Percentiles rank a stretch among this genome's conserved stretches.
phyloP scores from a whole-genome alignment of 2,888 invertebrate genomes.

The Tridacna gigas region DNA sequence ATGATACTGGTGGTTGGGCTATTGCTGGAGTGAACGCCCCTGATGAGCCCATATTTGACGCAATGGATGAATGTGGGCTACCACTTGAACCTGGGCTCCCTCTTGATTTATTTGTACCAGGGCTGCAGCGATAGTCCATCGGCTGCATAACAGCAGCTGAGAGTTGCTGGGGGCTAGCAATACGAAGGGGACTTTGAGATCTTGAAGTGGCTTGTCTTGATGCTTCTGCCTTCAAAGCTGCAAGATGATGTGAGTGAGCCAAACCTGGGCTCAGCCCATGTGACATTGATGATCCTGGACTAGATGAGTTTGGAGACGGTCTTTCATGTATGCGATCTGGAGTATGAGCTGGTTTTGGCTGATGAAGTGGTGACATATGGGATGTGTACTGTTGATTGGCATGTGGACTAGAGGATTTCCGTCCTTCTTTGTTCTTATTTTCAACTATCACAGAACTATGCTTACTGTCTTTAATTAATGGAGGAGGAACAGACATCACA shows the following conservation, averaged over 20 bases:
- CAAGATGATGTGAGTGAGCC: constrained; percentile 68
- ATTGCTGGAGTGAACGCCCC: constrained; percentile 70
- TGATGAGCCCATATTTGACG: constrained; percentile 50
- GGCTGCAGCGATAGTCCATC: constrained; percentile 77
- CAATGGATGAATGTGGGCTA: constrained; percentile 52
- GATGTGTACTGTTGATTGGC: constrained; percentile 61
- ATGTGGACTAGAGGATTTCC: constrained; percentile 69
- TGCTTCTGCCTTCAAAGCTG: constrained; percentile 70
- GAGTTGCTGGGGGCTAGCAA: constrained; percentile 77
- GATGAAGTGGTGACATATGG: constrained; percentile 74
- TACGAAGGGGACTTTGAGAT: constrained; percentile 79
- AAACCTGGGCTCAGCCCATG: constrained; percentile 71
- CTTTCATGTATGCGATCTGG: constrained; percentile 70
- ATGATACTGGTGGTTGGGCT: constrained; percentile 78
- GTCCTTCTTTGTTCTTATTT: constrained; percentile 71
- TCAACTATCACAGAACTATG: constrained; percentile 82
- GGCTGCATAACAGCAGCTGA: constrained; percentile 79
- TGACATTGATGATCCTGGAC: constrained; percentile 68
- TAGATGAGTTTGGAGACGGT: constrained; percentile 63
- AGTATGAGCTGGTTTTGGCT: constrained; percentile 79
- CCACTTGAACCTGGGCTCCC: constrained; percentile 59
- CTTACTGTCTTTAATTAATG: constrained; percentile 76
- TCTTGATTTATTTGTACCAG: constrained; percentile 60
- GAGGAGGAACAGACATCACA: constrained; percentile 73
- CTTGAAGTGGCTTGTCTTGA: constrained; percentile 63